A percentile compares a stretch with the other conserved stretches of the same genome.
Conservation (phyloP, 2,797 vertebrate species). For the Melanogrammus aeglefinus region DNA sequence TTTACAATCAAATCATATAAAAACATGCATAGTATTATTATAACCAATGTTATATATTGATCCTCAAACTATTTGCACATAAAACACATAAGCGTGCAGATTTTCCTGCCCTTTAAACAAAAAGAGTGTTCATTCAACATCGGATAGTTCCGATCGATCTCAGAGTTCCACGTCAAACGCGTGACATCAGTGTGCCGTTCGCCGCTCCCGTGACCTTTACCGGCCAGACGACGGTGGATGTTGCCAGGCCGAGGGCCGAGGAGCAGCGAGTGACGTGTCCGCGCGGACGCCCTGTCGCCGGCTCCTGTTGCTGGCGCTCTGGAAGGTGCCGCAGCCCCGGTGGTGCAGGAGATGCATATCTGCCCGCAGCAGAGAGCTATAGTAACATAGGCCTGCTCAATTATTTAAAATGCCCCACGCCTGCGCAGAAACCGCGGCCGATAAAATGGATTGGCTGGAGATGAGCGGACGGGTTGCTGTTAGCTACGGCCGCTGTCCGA, state of each 20-base stretch:
- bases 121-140: neutral
- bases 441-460: neutral
- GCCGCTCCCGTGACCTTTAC: too few species aligned
- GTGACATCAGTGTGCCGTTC: neutral
- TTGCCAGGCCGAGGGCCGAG: too few species aligned
- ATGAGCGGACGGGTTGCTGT: neutral
- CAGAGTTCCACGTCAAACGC: neutral
- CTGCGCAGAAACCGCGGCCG: too few species aligned
- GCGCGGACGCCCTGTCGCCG: neutral
- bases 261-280: too few species aligned
- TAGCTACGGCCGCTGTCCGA: neutral
- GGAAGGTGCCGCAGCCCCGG: slow-evolving; percentile 38
- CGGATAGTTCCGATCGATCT: too few species aligned
- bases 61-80: neutral
- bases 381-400: slow-evolving; percentile 61
- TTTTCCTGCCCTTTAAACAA: neutral
- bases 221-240: too few species aligned
- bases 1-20: too few species aligned
- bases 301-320: neutral
- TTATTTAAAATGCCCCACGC: slow-evolving; percentile 59
- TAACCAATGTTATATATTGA: neutral
- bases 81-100: neutral
- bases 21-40: too few species aligned
- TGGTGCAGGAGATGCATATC: slow-evolving; percentile 35
- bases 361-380: slow-evolving; percentile 51